phyloP scores from a whole-genome alignment of 2,888 invertebrate genomes.

The Hoplodrina ambigua region DNA sequence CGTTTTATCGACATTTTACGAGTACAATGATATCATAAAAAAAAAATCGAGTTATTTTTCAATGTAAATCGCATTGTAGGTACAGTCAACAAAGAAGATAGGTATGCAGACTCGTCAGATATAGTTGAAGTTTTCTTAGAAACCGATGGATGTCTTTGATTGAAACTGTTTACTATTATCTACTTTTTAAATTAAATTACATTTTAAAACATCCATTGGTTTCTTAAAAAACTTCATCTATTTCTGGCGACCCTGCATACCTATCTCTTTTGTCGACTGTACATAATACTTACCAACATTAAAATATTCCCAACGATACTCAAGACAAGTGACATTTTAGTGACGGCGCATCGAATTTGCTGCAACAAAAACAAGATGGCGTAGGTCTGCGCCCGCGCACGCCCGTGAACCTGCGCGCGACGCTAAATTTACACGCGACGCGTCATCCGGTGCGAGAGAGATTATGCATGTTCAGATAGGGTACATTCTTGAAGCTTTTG shows the following conservation, averaged over 20 bases:
- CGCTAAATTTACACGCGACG: conserved; percentile 86
- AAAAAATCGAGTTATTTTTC: not conserved
- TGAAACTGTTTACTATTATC: no score
- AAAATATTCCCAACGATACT: conserved; percentile 42
- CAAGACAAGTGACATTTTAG: conserved; percentile 62
- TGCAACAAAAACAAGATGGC: conserved; percentile 83
- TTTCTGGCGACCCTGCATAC: no score
- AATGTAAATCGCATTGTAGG: not conserved
- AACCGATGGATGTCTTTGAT: no score
- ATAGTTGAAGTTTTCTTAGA: no score
- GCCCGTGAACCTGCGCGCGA: conserved; percentile 85
- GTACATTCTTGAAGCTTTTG: conserved; percentile 40
- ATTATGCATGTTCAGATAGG: conserved; percentile 60
- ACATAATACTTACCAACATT: not conserved
- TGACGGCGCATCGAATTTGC: conserved; percentile 63
- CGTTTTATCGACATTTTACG: conserved; percentile 1
- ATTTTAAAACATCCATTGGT: no score
- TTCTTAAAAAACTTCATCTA: no score
- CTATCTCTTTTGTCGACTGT: not conserved
- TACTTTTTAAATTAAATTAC: no score
- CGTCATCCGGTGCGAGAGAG: conserved; percentile 83
- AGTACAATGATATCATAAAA: not conserved
- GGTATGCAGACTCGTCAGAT: no score
- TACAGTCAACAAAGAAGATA: no score
- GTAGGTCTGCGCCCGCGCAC: conserved; percentile 72